phyloP scores from a whole-genome alignment of 2,113 vertebrate species.

The Antechinus flavipes region DNA sequence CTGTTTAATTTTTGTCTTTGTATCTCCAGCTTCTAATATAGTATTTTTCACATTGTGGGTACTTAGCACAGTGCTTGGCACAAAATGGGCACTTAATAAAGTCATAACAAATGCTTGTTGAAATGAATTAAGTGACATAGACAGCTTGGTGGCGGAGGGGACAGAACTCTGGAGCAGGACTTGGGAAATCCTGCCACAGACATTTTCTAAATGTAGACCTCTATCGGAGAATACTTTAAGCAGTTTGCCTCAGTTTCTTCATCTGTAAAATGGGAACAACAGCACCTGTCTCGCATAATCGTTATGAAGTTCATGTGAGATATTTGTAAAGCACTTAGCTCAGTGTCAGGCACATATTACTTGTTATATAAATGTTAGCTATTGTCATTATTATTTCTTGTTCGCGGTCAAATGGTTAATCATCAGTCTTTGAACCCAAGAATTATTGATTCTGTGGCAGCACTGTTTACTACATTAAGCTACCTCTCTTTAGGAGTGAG shows the following conservation, averaged over 20 bases:
- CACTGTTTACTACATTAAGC: neutral
- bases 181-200: neutral
- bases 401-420: neutral
- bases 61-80: neutral
- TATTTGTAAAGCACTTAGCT: neutral
- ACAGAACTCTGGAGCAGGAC: neutral
- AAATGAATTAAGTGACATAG: neutral
- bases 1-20: neutral
- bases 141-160: neutral
- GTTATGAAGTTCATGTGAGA: neutral
- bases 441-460: neutral
- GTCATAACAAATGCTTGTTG: neutral
- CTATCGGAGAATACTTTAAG: neutral
- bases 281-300: neutral
- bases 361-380: neutral
- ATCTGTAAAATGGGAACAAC: neutral
- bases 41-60: neutral
- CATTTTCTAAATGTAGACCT: neutral
- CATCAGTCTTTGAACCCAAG: neutral
- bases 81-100: neutral
- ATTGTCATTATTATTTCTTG: neutral
- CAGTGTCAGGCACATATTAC: neutral
- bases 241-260: neutral
- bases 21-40: neutral
- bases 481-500: neutral